Percentiles rank a stretch among this genome's conserved stretches.
Evolutionary conservation across 2,797 vertebrate genomes (phyloP).

Genomic region (Oreochromis mossambicus): DNA sequence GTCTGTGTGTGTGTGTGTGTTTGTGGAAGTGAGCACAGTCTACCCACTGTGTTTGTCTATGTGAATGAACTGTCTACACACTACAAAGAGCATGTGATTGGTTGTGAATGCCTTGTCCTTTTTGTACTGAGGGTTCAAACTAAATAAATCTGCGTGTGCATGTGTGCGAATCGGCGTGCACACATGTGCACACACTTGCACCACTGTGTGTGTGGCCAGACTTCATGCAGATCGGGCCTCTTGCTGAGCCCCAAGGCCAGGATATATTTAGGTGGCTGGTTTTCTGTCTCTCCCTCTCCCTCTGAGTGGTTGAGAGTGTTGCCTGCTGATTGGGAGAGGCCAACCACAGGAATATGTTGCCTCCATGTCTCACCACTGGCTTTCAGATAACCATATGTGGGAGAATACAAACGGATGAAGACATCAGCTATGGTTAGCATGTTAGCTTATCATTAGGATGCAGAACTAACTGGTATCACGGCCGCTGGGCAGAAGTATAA

Average conservation of each 20-base stretch:
- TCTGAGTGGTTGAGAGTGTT: conserved; percentile 38
- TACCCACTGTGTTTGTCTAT: not conserved
- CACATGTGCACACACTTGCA: not conserved
- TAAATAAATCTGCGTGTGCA: conserved; percentile 12
- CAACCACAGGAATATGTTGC: conserved; percentile 65
- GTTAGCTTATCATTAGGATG: conserved; percentile 53
- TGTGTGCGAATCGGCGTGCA: not conserved
- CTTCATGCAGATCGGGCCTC: conserved; percentile 54
- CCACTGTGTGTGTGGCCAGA: conserved; percentile 38
- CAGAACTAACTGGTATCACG: conserved; percentile 31
- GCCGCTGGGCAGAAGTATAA: not conserved
- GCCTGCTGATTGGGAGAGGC: conserved; percentile 66
- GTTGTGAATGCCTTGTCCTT: not conserved
- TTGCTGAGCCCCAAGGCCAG: conserved; percentile 36
- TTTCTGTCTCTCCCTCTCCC: conserved; percentile 24
- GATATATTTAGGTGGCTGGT: conserved; percentile 67
- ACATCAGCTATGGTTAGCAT: conserved; percentile 45
- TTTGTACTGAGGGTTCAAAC: not conserved
- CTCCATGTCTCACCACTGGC: conserved; percentile 63
- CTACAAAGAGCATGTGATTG: not conserved
- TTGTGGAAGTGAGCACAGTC: not conserved
- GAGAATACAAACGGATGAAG: conserved; percentile 53
- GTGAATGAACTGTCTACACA: conserved; percentile 1
- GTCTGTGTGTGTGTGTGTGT: not conserved
- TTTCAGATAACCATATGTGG: conserved; percentile 69